Percentiles rank a stretch among this genome's conserved stretches.
Conservation (phyloP, 2,888 invertebrate species). For the Sepioteuthis lessoniana region DNA sequence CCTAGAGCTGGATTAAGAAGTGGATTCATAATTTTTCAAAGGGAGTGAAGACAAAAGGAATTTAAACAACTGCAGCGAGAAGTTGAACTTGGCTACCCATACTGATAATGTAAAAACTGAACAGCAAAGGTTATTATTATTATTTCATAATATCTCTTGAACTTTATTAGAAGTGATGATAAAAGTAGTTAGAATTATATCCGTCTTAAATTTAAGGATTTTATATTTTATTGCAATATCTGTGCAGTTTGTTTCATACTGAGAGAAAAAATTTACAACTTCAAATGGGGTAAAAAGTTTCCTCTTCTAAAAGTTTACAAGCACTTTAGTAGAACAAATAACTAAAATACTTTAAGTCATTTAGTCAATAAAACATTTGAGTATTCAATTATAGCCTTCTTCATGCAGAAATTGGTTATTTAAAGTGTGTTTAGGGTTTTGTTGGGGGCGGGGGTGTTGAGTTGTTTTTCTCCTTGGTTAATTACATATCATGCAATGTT, state of each 20-base stretch:
- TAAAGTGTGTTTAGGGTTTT: too few relatives aligned
- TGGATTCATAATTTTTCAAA: too few relatives aligned
- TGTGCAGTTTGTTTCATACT: neutral
- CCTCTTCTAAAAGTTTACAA: neutral
- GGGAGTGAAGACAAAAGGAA: too few relatives aligned
- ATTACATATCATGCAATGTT: conserved; percentile 21
- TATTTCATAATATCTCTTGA: too few relatives aligned
- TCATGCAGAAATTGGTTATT: too few relatives aligned
- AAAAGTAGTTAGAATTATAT: neutral
- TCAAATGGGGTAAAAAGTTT: too few relatives aligned
- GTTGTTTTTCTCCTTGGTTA: neutral
- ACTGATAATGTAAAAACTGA: too few relatives aligned
- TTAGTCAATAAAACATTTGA: neutral
- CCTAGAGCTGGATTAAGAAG: too few relatives aligned
- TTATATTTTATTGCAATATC: neutral
- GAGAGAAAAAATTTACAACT: neutral
- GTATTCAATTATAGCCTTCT: neutral
- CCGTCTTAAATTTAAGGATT: neutral
- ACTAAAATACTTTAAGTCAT: neutral
- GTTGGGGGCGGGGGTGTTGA: neutral
- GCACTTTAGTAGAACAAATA: neutral
- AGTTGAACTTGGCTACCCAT: too few relatives aligned
- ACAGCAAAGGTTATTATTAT: too few relatives aligned
- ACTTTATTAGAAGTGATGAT: neutral
- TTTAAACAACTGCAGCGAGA: too few relatives aligned